Conservation (phyloP, 2,797 vertebrate genomes). For the Trachops cirrhosus region DNA sequence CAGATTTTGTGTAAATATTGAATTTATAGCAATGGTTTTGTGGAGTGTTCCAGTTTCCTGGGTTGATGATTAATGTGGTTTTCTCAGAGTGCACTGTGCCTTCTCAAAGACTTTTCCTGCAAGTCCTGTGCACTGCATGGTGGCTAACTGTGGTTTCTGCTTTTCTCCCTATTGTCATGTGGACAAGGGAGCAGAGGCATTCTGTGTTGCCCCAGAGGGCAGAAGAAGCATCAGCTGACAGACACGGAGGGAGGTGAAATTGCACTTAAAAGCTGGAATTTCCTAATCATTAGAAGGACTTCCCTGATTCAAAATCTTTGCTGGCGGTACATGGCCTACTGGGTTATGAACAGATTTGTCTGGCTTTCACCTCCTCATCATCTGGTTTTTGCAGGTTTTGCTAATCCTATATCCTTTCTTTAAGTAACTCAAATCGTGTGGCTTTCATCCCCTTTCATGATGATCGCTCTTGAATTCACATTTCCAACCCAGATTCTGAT, state of each 20-base stretch:
- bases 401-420: neutral
- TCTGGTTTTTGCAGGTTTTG: neutral
- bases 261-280: neutral
- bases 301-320: neutral
- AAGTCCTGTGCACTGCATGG: neutral
- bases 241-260: neutral
- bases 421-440: neutral
- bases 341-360: neutral
- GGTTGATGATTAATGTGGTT: constrained; percentile 60
- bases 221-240: neutral
- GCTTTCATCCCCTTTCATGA: neutral
- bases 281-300: neutral
- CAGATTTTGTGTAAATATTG: constrained; percentile 61
- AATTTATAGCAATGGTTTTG: constrained; percentile 54
- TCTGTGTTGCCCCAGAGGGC: neutral
- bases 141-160: neutral
- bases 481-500: neutral
- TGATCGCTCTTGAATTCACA: neutral
- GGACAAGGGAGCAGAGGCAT: neutral
- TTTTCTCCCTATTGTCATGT: neutral
- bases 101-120: constrained; percentile 11
- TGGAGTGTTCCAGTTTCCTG: constrained; percentile 25
- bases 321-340: neutral
- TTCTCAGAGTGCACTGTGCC: constrained; percentile 24
- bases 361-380: neutral